phyloP scores from a whole-genome alignment of 2,797 vertebrate genomes.

The Meda fulgida region DNA sequence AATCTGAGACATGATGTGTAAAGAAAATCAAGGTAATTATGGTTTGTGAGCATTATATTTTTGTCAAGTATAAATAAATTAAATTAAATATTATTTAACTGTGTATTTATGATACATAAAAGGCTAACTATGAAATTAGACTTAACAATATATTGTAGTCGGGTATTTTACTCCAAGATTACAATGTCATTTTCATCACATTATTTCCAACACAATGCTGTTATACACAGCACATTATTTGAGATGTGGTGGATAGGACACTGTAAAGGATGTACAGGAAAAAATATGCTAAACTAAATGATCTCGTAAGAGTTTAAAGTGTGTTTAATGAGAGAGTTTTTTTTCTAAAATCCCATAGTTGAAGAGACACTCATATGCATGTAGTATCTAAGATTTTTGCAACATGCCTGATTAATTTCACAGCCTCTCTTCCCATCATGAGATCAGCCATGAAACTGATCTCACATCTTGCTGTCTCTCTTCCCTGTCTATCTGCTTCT shows the following conservation, averaged over 20 bases:
- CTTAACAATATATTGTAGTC: background rate
- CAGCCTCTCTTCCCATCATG: slow-evolving; percentile 15
- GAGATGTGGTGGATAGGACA: background rate
- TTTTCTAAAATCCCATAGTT: background rate
- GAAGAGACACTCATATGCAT: background rate
- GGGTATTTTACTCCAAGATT: background rate
- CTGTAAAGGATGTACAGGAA: background rate
- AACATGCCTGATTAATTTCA: slow-evolving; percentile 7
- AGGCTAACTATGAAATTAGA: background rate
- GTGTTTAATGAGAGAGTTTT: background rate
- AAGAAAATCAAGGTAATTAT: background rate
- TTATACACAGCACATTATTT: background rate
- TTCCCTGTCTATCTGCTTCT: slow-evolving; percentile 11
- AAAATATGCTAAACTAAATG: background rate
- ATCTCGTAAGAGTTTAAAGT: background rate
- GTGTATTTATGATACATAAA: background rate
- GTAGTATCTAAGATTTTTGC: background rate
- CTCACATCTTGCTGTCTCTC: slow-evolving; percentile 12
- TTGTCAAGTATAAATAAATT: background rate
- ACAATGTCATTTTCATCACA: background rate
- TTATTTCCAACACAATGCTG: background rate
- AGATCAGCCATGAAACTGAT: slow-evolving; percentile 14
- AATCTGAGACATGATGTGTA: background rate
- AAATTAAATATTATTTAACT: background rate
- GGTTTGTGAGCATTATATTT: background rate